Evolutionary conservation across 2,797 vertebrate species (phyloP), one percentile per base, ranked within the genome.

Genomic region (Cossypha heuglini): DNA sequence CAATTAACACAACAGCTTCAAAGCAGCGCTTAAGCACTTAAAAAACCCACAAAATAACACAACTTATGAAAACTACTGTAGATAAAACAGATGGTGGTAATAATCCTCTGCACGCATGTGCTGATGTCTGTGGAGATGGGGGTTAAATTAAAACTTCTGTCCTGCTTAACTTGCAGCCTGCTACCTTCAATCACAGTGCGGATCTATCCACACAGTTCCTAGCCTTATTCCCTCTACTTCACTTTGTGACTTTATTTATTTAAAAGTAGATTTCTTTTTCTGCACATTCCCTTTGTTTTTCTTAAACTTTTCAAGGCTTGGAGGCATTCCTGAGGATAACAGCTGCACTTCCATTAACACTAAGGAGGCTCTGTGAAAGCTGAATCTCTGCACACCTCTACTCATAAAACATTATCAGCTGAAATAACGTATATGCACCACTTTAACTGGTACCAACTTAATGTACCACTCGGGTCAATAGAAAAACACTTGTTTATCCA

Each of bases 1-100:
- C 93, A 96, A 96, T 96, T 92, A 95, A 86, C 76, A 85, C 19
- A 86, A 83, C 40, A 69, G 64, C 76, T 97, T 96, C 94, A 96
- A 97, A 97, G 88, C 48, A 46, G 62, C 45, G 75, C 59, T 94
- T 68, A 81, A 94, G 93, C 31, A 62, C 24, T 66, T 43, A 79
- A 78, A 94, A 66, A 71, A 1, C 3, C 31, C 37, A 38, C 40
- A 87, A 93, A 92, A 84, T 31, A 81, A 83, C 63, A 83, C 37
- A 94, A 74, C n/a, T 76, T 25, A 80, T 78, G 71, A 69, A 93
- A 94, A 71, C 31, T 49, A 83, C 75, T 25, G 29, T 38, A 83
- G 75, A 75, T 66, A 59, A 89, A 87, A 80, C 64, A 83, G 88
- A 93, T 69, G 57, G 83, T 38, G 40, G 55, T 57, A 94, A 94